Conservation (phyloP, 2,113 vertebrate genomes). For the Triplophysa dalaica region DNA sequence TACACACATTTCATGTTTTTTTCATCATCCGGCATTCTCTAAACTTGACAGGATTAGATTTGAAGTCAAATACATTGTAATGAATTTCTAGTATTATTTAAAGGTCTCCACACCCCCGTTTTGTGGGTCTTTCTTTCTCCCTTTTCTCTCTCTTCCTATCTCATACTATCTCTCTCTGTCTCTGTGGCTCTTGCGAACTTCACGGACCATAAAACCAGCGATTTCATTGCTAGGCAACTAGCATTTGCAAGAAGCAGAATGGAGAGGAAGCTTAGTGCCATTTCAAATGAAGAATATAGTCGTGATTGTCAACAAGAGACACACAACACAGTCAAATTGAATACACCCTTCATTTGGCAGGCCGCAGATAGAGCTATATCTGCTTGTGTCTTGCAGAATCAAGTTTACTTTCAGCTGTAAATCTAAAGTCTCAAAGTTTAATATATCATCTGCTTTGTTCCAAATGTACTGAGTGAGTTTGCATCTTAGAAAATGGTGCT, state of each 20-base stretch:
- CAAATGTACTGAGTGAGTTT: no score
- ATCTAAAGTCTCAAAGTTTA: background rate
- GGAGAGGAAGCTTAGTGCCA: slow-evolving; percentile 40
- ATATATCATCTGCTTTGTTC: background rate
- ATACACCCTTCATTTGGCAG: slow-evolving; percentile 2
- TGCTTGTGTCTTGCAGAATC: background rate
- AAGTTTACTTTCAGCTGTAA: background rate
- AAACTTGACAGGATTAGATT: background rate
- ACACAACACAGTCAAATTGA: slow-evolving; percentile 1
- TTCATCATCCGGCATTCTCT: background rate
- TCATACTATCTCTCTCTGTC: slow-evolving; percentile 59
- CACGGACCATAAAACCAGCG: slow-evolving; percentile 74
- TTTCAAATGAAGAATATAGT: slow-evolving; percentile 34
- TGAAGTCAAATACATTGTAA: background rate
- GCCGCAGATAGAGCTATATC: background rate
- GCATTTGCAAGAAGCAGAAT: slow-evolving; percentile 68
- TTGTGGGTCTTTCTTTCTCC: slow-evolving; percentile 2
- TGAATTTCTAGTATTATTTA: slow-evolving; percentile 1
- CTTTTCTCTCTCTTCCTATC: slow-evolving; percentile 48
- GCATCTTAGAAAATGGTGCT: no score
- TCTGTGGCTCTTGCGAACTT: slow-evolving; percentile 60
- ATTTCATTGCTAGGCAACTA: slow-evolving; percentile 83
- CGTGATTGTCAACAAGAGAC: slow-evolving; percentile 27
- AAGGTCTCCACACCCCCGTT: background rate
- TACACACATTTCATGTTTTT: background rate